These are phyloP conservation scores for Watsonalla binaria DNA, from an alignment of 2,888 invertebrate species.

Conservation along the genomic window DNA sequence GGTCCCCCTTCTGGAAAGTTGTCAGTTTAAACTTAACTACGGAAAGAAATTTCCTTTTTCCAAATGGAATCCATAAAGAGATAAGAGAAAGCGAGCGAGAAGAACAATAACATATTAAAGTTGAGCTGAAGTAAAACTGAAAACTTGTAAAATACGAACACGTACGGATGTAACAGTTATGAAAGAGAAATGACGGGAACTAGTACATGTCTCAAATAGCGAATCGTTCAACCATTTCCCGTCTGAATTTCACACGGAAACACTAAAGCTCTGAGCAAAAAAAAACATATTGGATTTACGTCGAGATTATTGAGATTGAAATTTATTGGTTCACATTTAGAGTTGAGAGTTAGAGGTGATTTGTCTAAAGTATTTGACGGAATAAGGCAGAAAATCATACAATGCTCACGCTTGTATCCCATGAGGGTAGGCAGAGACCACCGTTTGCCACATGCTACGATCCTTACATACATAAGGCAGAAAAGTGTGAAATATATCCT, in stretches of 20 bases:
- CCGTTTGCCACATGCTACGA: too few relatives aligned
- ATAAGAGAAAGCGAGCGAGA: not conserved
- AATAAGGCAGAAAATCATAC: too few relatives aligned
- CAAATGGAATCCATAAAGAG: too few relatives aligned
- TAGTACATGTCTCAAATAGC: not conserved
- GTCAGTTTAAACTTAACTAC: too few relatives aligned
- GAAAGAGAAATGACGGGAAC: not conserved
- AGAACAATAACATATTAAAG: not conserved
- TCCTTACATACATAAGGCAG: too few relatives aligned
- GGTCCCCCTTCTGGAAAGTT: too few relatives aligned
- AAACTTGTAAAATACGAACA: not conserved
- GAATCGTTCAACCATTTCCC: conserved; percentile 1
- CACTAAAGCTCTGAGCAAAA: not conserved
- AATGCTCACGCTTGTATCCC: too few relatives aligned
- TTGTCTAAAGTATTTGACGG: too few relatives aligned
- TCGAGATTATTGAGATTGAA: not conserved
- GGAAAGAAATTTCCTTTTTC: too few relatives aligned
- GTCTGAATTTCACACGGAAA: conserved; percentile 1
- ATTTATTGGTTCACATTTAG: not conserved
- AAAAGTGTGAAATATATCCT: too few relatives aligned
- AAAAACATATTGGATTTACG: conserved; percentile 1
- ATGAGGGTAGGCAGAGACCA: too few relatives aligned
- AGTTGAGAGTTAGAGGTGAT: too few relatives aligned
- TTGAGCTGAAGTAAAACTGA: not conserved
- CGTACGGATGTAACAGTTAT: not conserved